phyloP scores from a whole-genome alignment of 2,797 vertebrate genomes.

The Dryobates pubescens region DNA sequence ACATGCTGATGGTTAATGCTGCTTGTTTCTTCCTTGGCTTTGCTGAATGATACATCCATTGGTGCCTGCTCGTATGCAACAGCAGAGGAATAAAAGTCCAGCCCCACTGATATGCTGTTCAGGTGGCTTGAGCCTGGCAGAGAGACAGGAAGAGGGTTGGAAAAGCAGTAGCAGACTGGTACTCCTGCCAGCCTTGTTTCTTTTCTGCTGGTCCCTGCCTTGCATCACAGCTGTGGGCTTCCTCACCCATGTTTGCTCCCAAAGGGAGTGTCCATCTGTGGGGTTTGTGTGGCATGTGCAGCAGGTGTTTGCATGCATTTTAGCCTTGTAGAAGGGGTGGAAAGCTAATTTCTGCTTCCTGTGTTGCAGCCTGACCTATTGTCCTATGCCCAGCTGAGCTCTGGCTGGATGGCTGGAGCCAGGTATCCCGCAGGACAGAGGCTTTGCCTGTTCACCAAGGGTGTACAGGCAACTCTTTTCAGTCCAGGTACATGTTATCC shows the following conservation, averaged over 20 bases:
- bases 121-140: neutral
- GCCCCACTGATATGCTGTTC: neutral
- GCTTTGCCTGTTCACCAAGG: neutral
- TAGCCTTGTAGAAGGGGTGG: neutral
- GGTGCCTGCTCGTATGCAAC: fast-evolving
- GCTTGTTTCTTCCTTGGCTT: slow-evolving; percentile 16
- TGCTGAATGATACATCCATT: neutral
- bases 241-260: fast-evolving
- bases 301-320: neutral
- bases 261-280: fast-evolving
- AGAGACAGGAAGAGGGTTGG: neutral
- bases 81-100: neutral
- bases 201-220: neutral
- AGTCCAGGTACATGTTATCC: neutral
- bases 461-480: neutral
- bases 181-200: neutral
- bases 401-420: neutral
- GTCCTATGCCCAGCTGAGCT: neutral
- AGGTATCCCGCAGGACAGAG: fast-evolving
- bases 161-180: neutral
- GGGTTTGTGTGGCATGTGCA: neutral
- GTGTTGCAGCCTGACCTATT: neutral
- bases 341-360: neutral
- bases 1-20: slow-evolving; percentile 15
- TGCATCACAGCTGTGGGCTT: fast-evolving